These are phyloP conservation scores for fruit fly (Drosophila melanogaster) DNA, from an alignment of 1,140 invertebrate species.

Conservation along the genomic window Release_6_plus_ISO1_MT NC_004354.4:4564501-4565000, in stretches of 20 bases:
- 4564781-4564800: constrained; percentile 55
- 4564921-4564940: constrained; percentile 42
- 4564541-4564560: background rate
- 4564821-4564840: constrained; percentile 57
- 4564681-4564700: constrained; percentile 29
- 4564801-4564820: constrained; percentile 68
- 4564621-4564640: background rate
- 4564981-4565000: constrained; percentile 33
- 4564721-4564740: constrained; percentile 48
- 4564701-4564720: constrained; percentile 18
- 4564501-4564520: background rate
- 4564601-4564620: background rate
- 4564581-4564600: background rate
- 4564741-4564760: constrained; percentile 26
- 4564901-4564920: constrained; percentile 8
- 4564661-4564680: constrained; percentile 1
- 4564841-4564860: constrained; percentile 23
- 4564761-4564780: constrained; percentile 18
- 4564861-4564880: constrained; percentile 31
- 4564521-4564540: background rate
- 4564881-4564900: background rate
- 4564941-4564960: constrained; percentile 73
- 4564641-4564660: background rate
- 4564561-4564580: no score
- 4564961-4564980: constrained; percentile 50